Base-by-base conservation (phyloP, 2,888 invertebrate species). In the Shargacucullia verbasci region DNA sequence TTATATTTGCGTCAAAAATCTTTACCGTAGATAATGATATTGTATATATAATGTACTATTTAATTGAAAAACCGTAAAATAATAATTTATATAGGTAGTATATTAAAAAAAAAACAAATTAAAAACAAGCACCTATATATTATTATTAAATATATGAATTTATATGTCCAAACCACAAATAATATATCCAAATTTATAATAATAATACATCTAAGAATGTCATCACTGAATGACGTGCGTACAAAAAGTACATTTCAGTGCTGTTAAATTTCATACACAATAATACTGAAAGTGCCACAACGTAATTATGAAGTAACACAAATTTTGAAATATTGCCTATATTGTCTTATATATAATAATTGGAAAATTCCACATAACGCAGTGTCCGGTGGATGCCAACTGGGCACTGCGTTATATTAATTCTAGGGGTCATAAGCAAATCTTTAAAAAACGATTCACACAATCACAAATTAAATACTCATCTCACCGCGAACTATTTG, bases 231-330 rank as follows among this genome's bases (percentile, higher is more conserved):
- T 35, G 34, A 3, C 0, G 4, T 39, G 20, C 20, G 6, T 6
- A 39, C 12, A 39, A 9, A n/a, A 40, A 20, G n/a, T 39, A n/a
- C 39, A 27, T 20, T n/a, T n/a, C n/a, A 6, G 0, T n/a, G n/a
- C 2, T 46, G 35, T 48, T 44, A 48, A 52, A 57, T 63, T 57
- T 7, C 27, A 63, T 49, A 53, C 25, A 52, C 10, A 69, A 54
- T 69, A 67, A 67, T 67, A 67, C 66, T 67, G 70, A 43, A 38
- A 40, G 9, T 11, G 9, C n/a, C n/a, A 49, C 63, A 41, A 66
- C 48, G 46, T 40, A 48, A 20, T 29, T 44, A n/a, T 37, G 37
- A 12, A 43, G 6, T 14, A 37, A n/a, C 14, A 45, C 15, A 2
- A n/a, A 15, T 43, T n/a, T 52, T n/a, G 14, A 15, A 27, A 35